Evolutionary conservation across 2,888 invertebrate species (phyloP).

Genomic region (Pseudococcus viburni): DNA sequence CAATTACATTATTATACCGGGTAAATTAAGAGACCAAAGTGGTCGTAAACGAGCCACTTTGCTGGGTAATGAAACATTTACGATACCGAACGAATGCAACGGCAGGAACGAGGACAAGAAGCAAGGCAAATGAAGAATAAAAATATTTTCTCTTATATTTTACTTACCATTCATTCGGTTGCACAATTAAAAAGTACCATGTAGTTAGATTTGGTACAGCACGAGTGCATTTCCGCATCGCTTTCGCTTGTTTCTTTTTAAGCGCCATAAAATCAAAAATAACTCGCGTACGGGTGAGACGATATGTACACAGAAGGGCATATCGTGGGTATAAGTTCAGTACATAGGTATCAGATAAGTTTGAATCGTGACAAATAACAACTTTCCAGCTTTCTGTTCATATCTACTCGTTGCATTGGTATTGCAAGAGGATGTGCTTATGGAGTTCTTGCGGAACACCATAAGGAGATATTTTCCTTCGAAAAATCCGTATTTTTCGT

Average conservation of each 20-base stretch:
- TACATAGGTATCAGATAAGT: conserved; percentile 29
- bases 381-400: conserved; percentile 38
- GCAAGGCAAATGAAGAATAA: neutral
- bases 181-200: conserved; percentile 24
- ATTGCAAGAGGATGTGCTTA: neutral
- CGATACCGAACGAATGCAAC: neutral
- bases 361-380: conserved; percentile 40
- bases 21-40: neutral
- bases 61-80: neutral
- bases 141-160: conserved; percentile 15
- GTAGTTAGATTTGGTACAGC: neutral
- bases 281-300: neutral
- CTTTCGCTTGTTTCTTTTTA: conserved; percentile 32
- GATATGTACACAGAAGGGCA: neutral
- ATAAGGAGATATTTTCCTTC: neutral
- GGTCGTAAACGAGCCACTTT: neutral
- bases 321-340: conserved; percentile 28
- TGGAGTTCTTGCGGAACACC: neutral
- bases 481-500: neutral
- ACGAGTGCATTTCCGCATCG: conserved; percentile 45
- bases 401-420: neutral
- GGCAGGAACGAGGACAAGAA: conserved; percentile 7
- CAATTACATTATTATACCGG: neutral
- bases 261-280: conserved; percentile 38
- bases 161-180: neutral